Conservation (phyloP, 2,888 invertebrate species). For the Peribatodes rhomboidaria region DNA sequence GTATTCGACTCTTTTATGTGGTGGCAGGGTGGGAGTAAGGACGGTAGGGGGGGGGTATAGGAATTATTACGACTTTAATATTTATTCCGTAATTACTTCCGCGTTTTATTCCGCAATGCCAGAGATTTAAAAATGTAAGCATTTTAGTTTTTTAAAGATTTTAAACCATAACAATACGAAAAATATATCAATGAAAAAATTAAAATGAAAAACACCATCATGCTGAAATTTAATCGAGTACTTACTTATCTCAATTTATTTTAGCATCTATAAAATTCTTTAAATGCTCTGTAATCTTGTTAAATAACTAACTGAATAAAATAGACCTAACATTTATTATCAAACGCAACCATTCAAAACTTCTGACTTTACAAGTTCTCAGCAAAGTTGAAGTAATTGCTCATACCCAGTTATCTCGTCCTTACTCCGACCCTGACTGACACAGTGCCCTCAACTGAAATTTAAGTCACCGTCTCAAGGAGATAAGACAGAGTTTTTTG, state of each 20-base stretch:
- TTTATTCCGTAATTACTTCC: too few species aligned
- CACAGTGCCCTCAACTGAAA: constrained; percentile 56
- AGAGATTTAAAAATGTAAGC: too few species aligned
- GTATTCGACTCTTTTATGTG: constrained; percentile 21
- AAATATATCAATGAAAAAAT: too few species aligned
- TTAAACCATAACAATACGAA: too few species aligned
- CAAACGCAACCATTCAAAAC: constrained; percentile 27
- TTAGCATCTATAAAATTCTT: not conserved
- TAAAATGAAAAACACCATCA: not conserved
- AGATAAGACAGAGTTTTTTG: constrained; percentile 59
- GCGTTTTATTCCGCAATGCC: too few species aligned
- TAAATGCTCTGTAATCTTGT: not conserved
- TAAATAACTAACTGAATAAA: constrained; percentile 2
- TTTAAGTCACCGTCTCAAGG: constrained; percentile 56
- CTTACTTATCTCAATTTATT: not conserved
- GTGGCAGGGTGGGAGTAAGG: not conserved
- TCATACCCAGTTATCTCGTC: constrained; percentile 25
- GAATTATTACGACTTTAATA: not conserved
- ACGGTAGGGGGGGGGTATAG: not conserved
- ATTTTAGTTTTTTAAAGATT: too few species aligned
- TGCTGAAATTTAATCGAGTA: not conserved
- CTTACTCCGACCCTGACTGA: constrained; percentile 44
- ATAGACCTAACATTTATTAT: constrained; percentile 16
- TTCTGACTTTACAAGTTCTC: constrained; percentile 17
- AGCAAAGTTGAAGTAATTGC: constrained; percentile 26